Evolutionary conservation across 1,140 invertebrate genomes (phyloP), one percentile per base, ranked within the genome.

Genomic region (Conus betulinus): DNA sequence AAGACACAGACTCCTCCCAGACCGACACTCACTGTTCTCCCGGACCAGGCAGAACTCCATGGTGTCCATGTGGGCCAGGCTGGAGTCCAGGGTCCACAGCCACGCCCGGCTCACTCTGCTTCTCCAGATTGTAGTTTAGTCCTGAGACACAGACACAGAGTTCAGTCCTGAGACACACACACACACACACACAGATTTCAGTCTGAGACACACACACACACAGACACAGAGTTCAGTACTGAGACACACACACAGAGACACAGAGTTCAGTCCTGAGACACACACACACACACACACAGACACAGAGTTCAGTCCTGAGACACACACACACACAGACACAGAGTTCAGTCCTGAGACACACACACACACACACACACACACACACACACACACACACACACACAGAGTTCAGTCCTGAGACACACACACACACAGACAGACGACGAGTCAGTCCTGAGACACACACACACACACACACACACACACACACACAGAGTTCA

Each of bases 41-140:
- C 95, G 90, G 76, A 96, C 93, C 0, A 96, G 91, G 78, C 92
- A 94, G 88, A 96, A 96, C 63, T 96, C 95, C 39, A 94, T 89
- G n/a, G 93, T 94, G 88, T 95, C 94, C 85, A 95, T 93, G 74
- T 92, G 93, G 55, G 91, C 91, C 27, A 96, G 85, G 15, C 92
- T 94, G 15, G 91, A 89, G 81, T 95, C 94, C 7, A 95, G 91
- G n/a, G 87, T 96, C 94, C 23, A 96, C 88, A 17, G 94, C 83
- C 15, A 95, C 89, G 3, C 95, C 95, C 0, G 94, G 93, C 78
- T 96, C 94, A 87, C 93, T 92, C 82, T 94, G 90, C 89, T 95
- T 95, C 90, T 96, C 95, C 79, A 96, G 89, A 53, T 95, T 94
- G 89, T 96, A 96, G 83, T 94, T 93, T 63, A 95, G 88, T 71